These are phyloP conservation scores for Drosophila tanythrix DNA, from an alignment of 2,888 invertebrate genomes.

Conservation along the genomic window DNA sequence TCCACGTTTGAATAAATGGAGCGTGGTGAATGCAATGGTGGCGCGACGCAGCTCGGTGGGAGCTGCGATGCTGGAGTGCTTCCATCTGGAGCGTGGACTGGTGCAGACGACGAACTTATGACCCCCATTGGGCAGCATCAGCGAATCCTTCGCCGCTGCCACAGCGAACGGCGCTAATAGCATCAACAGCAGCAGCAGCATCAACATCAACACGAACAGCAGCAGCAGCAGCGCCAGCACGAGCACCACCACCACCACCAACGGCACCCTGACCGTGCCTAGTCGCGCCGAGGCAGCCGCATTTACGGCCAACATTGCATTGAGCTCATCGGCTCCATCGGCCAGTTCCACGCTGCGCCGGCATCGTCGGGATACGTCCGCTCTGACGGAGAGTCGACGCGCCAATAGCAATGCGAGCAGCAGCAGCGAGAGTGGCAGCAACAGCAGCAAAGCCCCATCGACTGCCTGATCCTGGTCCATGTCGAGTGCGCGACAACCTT, in stretches of 20 bases:
- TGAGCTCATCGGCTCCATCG: conserved; percentile 83
- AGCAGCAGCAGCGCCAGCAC: conserved; percentile 9
- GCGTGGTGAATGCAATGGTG: conserved; percentile 88
- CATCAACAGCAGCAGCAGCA: conserved; percentile 30
- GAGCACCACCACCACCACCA: conserved; percentile 3
- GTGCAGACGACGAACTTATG: conserved; percentile 85
- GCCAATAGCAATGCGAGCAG: conserved; percentile 71
- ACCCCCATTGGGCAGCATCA: conserved; percentile 82
- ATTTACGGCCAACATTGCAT: conserved; percentile 72
- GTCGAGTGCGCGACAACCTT: conserved; percentile 54
- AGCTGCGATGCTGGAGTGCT: conserved; percentile 88
- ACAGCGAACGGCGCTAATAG: conserved; percentile 62
- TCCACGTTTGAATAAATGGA: conserved; percentile 88
- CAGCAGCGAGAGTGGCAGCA: conserved; percentile 37
- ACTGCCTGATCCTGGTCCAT: conserved; percentile 83
- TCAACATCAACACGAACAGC: conserved; percentile 29
- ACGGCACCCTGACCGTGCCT: conserved; percentile 71
- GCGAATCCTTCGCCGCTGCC: conserved; percentile 82
- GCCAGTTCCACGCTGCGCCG: conserved; percentile 80
- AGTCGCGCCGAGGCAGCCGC: conserved; percentile 77
- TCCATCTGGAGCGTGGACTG: conserved; percentile 86
- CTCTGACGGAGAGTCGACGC: conserved; percentile 57
- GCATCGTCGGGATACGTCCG: conserved; percentile 64
- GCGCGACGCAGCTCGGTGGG: conserved; percentile 88
- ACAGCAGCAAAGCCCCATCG: conserved; percentile 62